Percentiles rank a stretch among this genome's conserved stretches.
Conservation (phyloP, 2,113 vertebrate species). For the Myanophis thanlyinensis region DNA sequence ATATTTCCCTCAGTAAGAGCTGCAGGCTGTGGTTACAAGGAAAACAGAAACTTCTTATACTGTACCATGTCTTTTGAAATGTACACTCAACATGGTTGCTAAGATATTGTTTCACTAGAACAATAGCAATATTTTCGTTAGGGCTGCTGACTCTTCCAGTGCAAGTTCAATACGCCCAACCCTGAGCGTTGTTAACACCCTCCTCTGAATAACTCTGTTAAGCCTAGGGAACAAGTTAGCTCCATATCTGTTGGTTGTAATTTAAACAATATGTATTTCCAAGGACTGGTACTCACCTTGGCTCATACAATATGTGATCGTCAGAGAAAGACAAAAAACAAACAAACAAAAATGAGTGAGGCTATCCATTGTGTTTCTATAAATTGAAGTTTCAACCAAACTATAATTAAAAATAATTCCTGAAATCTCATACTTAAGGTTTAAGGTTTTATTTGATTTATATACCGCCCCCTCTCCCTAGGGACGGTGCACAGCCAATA, state of each 20-base stretch:
- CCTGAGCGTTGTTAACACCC: slow-evolving; percentile 16
- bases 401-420: background rate
- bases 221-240: slow-evolving; percentile 49
- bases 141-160: slow-evolving; percentile 20
- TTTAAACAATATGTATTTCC: slow-evolving; percentile 48
- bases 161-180: slow-evolving; percentile 14
- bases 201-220: slow-evolving; percentile 16
- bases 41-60: rapidly evolving
- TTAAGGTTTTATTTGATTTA: too few species aligned
- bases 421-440: background rate
- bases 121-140: background rate
- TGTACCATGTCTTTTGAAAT: background rate
- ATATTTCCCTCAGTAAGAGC: background rate
- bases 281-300: background rate
- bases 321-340: background rate
- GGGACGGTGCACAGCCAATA: too few species aligned
- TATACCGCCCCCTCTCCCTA: too few species aligned
- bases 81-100: background rate
- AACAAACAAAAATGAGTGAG: background rate
- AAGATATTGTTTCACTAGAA: background rate
- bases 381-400: background rate
- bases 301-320: background rate
- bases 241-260: background rate
- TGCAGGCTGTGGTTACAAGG: background rate
- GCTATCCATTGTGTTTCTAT: background rate